Percentiles rank a stretch among this genome's conserved stretches.
phyloP scores from a whole-genome alignment of 2,113 vertebrate species.

The Melanerpes aurifrons region DNA sequence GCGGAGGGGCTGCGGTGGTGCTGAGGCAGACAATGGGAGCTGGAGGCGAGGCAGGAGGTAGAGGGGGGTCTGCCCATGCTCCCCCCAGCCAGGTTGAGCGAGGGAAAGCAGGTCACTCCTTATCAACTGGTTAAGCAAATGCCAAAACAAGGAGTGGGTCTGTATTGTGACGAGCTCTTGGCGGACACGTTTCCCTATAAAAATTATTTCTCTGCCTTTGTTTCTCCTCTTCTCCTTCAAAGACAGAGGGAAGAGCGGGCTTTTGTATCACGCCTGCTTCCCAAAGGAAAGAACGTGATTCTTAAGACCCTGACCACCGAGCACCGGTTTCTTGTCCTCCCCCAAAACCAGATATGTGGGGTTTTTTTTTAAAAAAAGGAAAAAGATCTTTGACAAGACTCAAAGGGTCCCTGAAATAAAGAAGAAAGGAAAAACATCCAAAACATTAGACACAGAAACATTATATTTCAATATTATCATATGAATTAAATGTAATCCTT shows the following conservation, averaged over 20 bases:
- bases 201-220: slow-evolving; percentile 69
- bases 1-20: neutral
- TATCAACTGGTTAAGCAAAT: slow-evolving; percentile 46
- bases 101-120: slow-evolving; percentile 31
- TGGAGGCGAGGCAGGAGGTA: slow-evolving; percentile 8
- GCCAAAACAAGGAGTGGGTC: slow-evolving; percentile 66
- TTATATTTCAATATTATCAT: slow-evolving; percentile 86
- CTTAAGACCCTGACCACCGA: slow-evolving; percentile 67
- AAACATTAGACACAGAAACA: slow-evolving; percentile 76
- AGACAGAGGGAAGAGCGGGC: slow-evolving; percentile 9
- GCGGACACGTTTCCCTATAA: slow-evolving; percentile 42
- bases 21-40: slow-evolving; percentile 22
- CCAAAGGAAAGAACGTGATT: slow-evolving; percentile 59
- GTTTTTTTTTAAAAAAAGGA: neutral
- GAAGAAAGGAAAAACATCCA: slow-evolving; percentile 73
- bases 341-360: neutral
- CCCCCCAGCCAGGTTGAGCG: neutral
- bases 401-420: slow-evolving; percentile 73
- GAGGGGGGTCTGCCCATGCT: slow-evolving; percentile 8
- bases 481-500: slow-evolving; percentile 86
- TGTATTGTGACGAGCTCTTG: slow-evolving; percentile 70
- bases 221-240: slow-evolving; percentile 52
- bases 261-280: slow-evolving; percentile 48
- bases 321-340: slow-evolving; percentile 26
- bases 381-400: slow-evolving; percentile 49